Evolutionary conservation across 2,797 vertebrate genomes (phyloP), one percentile per base, ranked within the genome.

Genomic region (Acanthurus lineatus): DNA sequence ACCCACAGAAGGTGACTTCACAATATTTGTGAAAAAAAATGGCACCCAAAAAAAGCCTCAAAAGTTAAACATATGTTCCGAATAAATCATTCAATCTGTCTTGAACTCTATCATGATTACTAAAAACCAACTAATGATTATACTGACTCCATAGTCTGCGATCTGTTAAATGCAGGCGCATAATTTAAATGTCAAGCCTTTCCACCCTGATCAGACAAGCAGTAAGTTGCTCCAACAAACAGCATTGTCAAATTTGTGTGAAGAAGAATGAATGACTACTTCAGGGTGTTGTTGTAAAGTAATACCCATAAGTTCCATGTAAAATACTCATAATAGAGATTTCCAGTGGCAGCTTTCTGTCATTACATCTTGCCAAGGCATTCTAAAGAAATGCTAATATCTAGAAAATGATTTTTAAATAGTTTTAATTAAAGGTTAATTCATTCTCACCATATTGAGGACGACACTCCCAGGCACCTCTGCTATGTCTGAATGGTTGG

Each of bases 401-500:
- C 17, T 35, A 35, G 8, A 45, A 20, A 8, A 14, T 62, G 14
- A 60, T 65, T 44, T 16, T 49, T 25, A 16, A 58, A 40, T 12
- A 63, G 4, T 49, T 58, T 68, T 14, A 64, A 15, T 66, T 56
- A 7, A 19, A 5, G 35, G 25, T 22, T 20, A 35, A 70, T 56
- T 35, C 71, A 45, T 79, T 92, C 92, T 92, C 70, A 93, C 92
- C 91, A 94, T 93, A 0, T 67, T 82, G 74, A 58, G 60, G 44
- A 69, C 49, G 56, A 48, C 61, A 73, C 42, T 60, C 81, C 65
- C n/a, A 16, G 49, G 44, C 6, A 2, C 42, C 44, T 66, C 62
- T 76, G 82, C 54, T 82, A 20, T 14, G 77, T 80, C 59, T n/a
- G 3, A 59, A 17, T 9, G 38, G 17, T 5, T 12, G 49, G 6